phyloP scores from a whole-genome alignment of 92 coral and sea anemone species.

The Parazoanthus darwini region DNA sequence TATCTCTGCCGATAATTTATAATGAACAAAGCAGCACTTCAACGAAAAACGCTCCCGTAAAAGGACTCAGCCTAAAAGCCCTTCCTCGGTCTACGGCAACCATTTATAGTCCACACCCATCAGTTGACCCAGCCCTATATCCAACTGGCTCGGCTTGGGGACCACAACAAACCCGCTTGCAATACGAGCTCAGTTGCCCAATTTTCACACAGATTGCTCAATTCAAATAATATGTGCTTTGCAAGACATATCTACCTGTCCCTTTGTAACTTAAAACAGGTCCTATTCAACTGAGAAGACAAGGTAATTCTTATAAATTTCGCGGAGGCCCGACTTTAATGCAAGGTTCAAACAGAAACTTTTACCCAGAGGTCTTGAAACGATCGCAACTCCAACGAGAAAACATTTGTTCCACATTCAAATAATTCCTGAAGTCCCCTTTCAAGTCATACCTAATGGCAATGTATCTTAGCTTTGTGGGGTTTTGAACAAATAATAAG shows the following conservation, averaged over 20 bases:
- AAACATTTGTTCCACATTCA: constrained; percentile 31
- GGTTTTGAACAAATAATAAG: neutral
- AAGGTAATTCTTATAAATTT: neutral
- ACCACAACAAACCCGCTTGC: constrained; percentile 29
- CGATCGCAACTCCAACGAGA: constrained; percentile 24
- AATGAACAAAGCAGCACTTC: neutral
- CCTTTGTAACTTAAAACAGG: constrained; percentile 8
- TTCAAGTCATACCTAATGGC: neutral
- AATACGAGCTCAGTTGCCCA: constrained; percentile 1
- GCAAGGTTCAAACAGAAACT: constrained; percentile 25
- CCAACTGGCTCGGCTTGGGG: constrained; percentile 33
- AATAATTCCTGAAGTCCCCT: constrained; percentile 4
- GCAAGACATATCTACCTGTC: neutral
- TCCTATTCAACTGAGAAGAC: neutral
- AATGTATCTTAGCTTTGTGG: neutral
- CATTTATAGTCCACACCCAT: constrained; percentile 34
- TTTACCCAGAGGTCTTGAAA: constrained; percentile 27
- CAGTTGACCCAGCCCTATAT: constrained; percentile 43
- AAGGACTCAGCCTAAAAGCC: constrained; percentile 2
- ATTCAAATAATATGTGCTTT: constrained; percentile 6
- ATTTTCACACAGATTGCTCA: constrained; percentile 33
- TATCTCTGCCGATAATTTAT: constrained; percentile 9
- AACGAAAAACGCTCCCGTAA: neutral
- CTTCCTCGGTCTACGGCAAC: neutral
- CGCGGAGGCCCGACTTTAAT: neutral